Conservation (phyloP, 2,113 vertebrate genomes). For the Falco punctatus region DNA sequence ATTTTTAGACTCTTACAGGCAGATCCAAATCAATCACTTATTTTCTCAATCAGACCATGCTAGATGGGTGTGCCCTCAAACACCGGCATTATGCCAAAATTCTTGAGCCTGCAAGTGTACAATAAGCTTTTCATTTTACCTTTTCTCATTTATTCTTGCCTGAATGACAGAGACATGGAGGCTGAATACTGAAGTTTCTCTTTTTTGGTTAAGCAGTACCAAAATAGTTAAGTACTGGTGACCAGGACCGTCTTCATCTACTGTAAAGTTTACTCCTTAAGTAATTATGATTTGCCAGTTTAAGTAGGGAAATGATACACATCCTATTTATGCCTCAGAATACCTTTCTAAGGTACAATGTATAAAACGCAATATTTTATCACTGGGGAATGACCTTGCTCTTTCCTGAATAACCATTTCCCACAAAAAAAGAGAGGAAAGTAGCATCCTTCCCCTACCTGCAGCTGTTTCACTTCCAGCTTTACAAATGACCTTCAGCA, state of each 20-base stretch:
- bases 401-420: not conserved
- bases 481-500: not conserved
- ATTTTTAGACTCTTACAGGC: not conserved
- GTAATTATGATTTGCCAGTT: not conserved
- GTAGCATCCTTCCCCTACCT: not conserved
- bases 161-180: not conserved
- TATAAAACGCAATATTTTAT: not conserved
- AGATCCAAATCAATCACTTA: not conserved
- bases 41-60: not conserved
- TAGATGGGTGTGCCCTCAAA: not conserved
- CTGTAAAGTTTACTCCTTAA: not conserved
- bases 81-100: not conserved
- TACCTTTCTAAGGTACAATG: not conserved
- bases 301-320: not conserved
- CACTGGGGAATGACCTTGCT: not conserved
- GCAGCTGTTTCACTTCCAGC: not conserved
- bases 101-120: not conserved
- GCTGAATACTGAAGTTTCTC: not conserved
- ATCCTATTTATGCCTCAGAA: not conserved
- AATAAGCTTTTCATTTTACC: not conserved
- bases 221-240: not conserved
- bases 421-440: not conserved
- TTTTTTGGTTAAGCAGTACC: not conserved
- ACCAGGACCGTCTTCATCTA: not conserved
- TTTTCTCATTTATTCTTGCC: not conserved